Conservation (phyloP, 1,140 invertebrate genomes). For the Ostrea edulis region DNA sequence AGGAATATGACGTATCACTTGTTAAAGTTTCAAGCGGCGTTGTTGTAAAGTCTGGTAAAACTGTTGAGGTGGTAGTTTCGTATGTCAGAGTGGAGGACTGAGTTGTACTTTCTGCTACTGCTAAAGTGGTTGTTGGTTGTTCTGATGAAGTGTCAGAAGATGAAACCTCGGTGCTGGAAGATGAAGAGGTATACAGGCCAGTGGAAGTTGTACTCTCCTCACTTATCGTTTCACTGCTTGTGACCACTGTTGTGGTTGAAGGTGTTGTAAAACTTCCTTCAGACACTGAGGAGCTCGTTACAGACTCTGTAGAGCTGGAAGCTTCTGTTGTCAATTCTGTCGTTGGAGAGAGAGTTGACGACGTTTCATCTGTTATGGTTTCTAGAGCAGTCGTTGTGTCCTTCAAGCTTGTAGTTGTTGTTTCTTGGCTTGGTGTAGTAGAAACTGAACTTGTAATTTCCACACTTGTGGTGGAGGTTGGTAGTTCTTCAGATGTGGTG, state of each 20-base stretch:
- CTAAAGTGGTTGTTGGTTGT: not conserved
- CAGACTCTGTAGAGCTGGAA: not conserved
- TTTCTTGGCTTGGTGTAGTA: not conserved
- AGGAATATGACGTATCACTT: no score
- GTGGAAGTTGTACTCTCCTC: not conserved
- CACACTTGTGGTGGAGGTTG: not conserved
- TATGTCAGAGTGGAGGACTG: not conserved
- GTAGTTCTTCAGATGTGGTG: not conserved
- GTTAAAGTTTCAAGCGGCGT: not conserved
- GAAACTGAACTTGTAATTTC: not conserved
- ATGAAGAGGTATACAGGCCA: not conserved
- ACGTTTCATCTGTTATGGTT: not conserved
- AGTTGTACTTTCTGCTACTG: not conserved
- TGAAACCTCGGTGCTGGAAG: not conserved
- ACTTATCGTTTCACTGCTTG: not conserved
- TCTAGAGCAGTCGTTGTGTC: not conserved
- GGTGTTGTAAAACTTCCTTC: not conserved
- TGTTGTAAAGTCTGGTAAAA: not conserved
- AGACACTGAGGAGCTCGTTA: not conserved
- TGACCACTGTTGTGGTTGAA: not conserved
- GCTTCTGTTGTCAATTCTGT: not conserved
- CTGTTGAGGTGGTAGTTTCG: not conserved
- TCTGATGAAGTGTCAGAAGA: not conserved
- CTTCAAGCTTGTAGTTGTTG: not conserved
- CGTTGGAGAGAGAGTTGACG: not conserved